Percentiles rank a stretch among this genome's conserved stretches.
Evolutionary conservation across 2,113 vertebrate genomes (phyloP).

Genomic region (Pterocles gutturalis): DNA sequence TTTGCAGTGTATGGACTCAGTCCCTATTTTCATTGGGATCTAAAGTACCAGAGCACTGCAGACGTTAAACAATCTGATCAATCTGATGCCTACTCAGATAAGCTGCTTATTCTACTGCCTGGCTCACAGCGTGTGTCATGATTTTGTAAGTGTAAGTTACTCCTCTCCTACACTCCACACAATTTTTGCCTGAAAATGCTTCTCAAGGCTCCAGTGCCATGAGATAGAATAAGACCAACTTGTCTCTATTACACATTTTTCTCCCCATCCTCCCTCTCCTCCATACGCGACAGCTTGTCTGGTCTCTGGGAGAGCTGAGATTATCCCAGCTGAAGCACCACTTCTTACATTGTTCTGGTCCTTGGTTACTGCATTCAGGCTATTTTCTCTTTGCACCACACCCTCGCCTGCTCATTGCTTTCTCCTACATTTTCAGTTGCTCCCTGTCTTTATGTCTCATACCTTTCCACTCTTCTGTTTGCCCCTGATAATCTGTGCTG

Average conservation of each 20-base stretch:
- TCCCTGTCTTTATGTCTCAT: not conserved
- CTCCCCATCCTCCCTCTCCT: not conserved
- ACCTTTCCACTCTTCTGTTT: not conserved
- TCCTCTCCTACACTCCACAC: not conserved
- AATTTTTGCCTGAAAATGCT: not conserved
- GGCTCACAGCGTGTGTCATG: not conserved
- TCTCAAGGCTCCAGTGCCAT: not conserved
- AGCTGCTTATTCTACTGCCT: not conserved
- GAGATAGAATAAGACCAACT: not conserved
- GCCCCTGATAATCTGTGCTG: not conserved
- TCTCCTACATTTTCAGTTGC: not conserved
- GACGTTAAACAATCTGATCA: not conserved
- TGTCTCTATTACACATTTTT: not conserved
- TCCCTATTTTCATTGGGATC: not conserved
- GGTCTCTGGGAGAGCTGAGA: not conserved
- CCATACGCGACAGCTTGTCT: not conserved
- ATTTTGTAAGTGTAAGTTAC: not conserved
- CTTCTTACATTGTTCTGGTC: not conserved
- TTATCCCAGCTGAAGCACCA: not conserved
- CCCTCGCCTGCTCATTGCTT: not conserved
- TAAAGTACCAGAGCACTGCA: accelerated
- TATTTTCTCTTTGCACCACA: not conserved
- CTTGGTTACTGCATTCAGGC: not conserved
- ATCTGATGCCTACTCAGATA: not conserved
- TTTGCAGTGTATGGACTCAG: not conserved